Conservation (phyloP, 1,140 invertebrate species). For the Heliconius himera region DNA sequence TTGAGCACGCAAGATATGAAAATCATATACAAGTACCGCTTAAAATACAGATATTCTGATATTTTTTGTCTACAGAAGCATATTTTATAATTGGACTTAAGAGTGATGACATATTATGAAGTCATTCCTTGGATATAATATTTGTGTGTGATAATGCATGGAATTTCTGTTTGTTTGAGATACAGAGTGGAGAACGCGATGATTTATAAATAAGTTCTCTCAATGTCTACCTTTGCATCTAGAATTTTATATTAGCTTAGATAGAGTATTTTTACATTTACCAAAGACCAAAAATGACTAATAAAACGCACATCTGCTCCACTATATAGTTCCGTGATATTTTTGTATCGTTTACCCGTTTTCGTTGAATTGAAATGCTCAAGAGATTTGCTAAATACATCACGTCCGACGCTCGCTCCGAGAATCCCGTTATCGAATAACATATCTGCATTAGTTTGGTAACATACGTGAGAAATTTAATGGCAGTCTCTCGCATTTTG, state of each 20-base stretch:
- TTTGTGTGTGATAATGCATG: not conserved
- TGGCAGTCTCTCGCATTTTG: slow-evolving; percentile 28
- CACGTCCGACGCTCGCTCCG: slow-evolving; percentile 32
- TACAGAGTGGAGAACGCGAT: not conserved
- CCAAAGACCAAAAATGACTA: no score
- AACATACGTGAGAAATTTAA: slow-evolving; percentile 42
- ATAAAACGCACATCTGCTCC: not conserved
- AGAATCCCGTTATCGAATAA: slow-evolving; percentile 54
- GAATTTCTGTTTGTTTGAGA: not conserved
- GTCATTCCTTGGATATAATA: not conserved
- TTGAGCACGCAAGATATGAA: slow-evolving; percentile 53
- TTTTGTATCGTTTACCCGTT: slow-evolving; percentile 21
- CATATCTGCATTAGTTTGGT: slow-evolving; percentile 50
- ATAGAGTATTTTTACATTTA: no score
- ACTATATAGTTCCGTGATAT: slow-evolving; percentile 2
- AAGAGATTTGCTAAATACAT: slow-evolving; percentile 37
- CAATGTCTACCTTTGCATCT: no score
- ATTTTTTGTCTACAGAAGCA: not conserved
- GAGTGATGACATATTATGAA: not conserved
- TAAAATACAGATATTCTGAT: slow-evolving; percentile 34
- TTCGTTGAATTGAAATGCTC: slow-evolving; percentile 40
- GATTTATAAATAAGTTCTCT: not conserved
- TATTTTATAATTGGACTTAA: not conserved
- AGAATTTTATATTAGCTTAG: no score
- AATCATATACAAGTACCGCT: slow-evolving; percentile 40